phyloP scores from a whole-genome alignment of 2,888 invertebrate genomes.

The Drosophila mulleri region DNA sequence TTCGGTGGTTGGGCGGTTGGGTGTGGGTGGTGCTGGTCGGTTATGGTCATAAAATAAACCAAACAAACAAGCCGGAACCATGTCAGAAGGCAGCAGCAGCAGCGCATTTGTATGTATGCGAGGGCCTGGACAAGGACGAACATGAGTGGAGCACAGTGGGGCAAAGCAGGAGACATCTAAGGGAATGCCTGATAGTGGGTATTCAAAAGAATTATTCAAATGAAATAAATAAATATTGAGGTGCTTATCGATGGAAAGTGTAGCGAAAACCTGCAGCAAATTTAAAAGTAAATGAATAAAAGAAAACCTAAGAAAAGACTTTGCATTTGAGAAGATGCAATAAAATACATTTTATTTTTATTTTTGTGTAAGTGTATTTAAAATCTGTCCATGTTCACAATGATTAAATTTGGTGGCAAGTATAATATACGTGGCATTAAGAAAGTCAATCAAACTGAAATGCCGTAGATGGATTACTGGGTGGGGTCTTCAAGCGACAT shows the following conservation, averaged over 20 bases:
- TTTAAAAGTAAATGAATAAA: too few relatives aligned
- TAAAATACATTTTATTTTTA: too few relatives aligned
- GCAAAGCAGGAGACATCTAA: neutral
- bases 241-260: too few relatives aligned
- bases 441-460: too few relatives aligned
- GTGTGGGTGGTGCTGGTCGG: conserved; percentile 57
- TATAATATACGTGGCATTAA: too few relatives aligned
- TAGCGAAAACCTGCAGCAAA: neutral
- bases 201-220: neutral
- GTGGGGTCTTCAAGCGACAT: too few relatives aligned
- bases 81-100: conserved; percentile 73
- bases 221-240: neutral
- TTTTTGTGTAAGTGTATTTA: too few relatives aligned
- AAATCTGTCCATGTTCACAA: too few relatives aligned
- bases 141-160: conserved; percentile 42
- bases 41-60: conserved; percentile 84
- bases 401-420: too few relatives aligned
- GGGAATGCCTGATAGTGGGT: too few relatives aligned
- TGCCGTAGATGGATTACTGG: too few relatives aligned
- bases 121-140: conserved; percentile 47
- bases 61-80: conserved; percentile 83
- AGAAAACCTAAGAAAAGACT: neutral
- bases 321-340: neutral
- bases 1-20: conserved; percentile 16
- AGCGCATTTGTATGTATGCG: conserved; percentile 28